A percentile compares a stretch with the other conserved stretches of the same genome.
Evolutionary conservation across 2,888 invertebrate genomes (phyloP).

Genomic region (Andrena dorsata): DNA sequence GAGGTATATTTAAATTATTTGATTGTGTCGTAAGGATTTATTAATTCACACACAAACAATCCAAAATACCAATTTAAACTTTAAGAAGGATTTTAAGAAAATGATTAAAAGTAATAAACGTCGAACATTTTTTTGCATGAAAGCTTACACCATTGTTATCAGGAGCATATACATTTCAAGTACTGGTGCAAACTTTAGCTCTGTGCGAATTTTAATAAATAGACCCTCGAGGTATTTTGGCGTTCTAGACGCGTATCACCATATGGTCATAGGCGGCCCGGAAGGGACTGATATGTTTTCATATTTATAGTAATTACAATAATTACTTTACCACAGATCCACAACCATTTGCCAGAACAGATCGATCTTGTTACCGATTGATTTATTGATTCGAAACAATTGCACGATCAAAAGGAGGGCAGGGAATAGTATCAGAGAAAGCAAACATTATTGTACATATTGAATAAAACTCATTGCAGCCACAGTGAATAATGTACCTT

Average conservation of each 20-base stretch:
- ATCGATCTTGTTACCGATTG: constrained; percentile 44
- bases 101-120: too few relatives aligned
- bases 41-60: too few relatives aligned
- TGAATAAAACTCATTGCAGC: constrained; percentile 59
- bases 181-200: background rate
- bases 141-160: background rate
- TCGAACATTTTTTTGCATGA: too few relatives aligned
- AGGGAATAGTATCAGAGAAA: constrained; percentile 30
- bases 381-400: constrained; percentile 41
- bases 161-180: background rate
- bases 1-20: too few relatives aligned
- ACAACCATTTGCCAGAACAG: constrained; percentile 36
- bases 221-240: background rate
- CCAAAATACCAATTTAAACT: background rate
- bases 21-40: too few relatives aligned
- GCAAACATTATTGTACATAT: constrained; percentile 55
- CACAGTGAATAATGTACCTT: constrained; percentile 7
- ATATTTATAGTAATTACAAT: too few relatives aligned
- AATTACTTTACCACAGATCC: constrained; percentile 20
- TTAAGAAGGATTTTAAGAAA: background rate
- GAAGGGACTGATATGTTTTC: too few relatives aligned
- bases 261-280: too few relatives aligned
- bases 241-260: background rate
- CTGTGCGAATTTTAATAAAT: background rate
- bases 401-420: constrained; percentile 8